Evolutionary conservation across 2,113 vertebrate genomes (phyloP).

Genomic region (Gavialis gangeticus): DNA sequence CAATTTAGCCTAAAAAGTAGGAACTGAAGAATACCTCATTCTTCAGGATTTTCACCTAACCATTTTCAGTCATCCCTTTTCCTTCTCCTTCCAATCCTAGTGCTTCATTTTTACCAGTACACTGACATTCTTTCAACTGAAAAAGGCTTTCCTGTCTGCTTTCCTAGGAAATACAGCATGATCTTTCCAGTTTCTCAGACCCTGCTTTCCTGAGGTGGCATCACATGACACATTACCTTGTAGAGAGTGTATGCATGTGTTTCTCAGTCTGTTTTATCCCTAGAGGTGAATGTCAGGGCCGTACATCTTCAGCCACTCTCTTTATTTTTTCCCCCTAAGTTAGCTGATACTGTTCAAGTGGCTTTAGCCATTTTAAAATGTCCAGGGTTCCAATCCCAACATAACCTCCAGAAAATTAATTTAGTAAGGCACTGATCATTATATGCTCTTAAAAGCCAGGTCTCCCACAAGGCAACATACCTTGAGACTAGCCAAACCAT

Average conservation of each 20-base stretch:
- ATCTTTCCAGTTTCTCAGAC: background rate
- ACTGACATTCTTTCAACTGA: background rate
- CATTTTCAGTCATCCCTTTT: conserved; percentile 24
- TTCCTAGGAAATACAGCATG: background rate
- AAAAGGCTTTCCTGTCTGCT: background rate
- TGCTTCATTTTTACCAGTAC: background rate
- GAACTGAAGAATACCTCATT: background rate
- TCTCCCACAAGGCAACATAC: conserved; percentile 38
- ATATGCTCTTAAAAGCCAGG: conserved; percentile 40
- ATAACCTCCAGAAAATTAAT: background rate
- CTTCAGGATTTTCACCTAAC: background rate
- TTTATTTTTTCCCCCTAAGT: fast-evolving
- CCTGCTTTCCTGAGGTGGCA: background rate
- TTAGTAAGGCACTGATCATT: conserved; percentile 31
- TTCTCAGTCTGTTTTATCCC: background rate
- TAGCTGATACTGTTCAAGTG: background rate
- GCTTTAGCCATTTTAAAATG: background rate
- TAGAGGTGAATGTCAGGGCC: fast-evolving
- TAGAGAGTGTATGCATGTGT: background rate
- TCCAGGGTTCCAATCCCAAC: background rate
- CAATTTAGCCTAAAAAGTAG: conserved; percentile 6
- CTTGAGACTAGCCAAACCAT: conserved; percentile 63
- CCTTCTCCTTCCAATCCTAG: background rate
- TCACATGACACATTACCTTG: background rate
- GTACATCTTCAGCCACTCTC: background rate